These are phyloP conservation scores for Engraulis encrasicolus DNA, from an alignment of 2,113 vertebrate species.

Conservation along the genomic window DNA sequence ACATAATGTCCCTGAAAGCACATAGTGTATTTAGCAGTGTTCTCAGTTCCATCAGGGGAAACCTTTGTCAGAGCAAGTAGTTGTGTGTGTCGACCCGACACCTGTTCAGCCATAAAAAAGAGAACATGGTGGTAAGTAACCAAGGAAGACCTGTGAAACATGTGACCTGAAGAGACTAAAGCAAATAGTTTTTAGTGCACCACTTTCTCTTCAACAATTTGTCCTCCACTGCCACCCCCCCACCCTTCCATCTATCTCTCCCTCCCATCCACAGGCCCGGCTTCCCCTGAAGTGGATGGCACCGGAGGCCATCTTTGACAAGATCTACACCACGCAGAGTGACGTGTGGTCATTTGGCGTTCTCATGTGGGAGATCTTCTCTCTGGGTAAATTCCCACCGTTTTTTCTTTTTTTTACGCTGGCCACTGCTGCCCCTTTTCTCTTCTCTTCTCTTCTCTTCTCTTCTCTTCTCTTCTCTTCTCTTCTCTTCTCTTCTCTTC, in stretches of 20 bases:
- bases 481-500: too few species aligned
- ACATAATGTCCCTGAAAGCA: too few species aligned
- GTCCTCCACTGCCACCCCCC: too few species aligned
- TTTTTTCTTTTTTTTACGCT: too few species aligned
- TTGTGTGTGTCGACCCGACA: background rate
- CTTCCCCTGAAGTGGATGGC: constrained; percentile 97
- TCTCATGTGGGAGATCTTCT: constrained; percentile 95
- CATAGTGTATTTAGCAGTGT: too few species aligned
- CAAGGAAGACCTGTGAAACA: background rate
- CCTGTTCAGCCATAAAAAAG: background rate
- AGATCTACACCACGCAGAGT: constrained; percentile 92
- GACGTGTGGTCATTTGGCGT: constrained; percentile 96
- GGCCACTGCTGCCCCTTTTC: too few species aligned
- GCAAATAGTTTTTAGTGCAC: constrained; percentile 17
- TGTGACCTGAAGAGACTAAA: background rate
- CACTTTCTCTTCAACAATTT: too few species aligned
- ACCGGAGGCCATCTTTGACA: constrained; percentile 95
- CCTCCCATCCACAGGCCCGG: constrained; percentile 75
- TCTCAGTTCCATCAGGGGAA: background rate
- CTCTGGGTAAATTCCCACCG: constrained; percentile 86
- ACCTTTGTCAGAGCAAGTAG: background rate
- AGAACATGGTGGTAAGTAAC: background rate
- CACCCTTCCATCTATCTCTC: too few species aligned
- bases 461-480: too few species aligned
- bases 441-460: too few species aligned